Conservation (phyloP, 2,113 vertebrate species). For the Tachycineta bicolor region DNA sequence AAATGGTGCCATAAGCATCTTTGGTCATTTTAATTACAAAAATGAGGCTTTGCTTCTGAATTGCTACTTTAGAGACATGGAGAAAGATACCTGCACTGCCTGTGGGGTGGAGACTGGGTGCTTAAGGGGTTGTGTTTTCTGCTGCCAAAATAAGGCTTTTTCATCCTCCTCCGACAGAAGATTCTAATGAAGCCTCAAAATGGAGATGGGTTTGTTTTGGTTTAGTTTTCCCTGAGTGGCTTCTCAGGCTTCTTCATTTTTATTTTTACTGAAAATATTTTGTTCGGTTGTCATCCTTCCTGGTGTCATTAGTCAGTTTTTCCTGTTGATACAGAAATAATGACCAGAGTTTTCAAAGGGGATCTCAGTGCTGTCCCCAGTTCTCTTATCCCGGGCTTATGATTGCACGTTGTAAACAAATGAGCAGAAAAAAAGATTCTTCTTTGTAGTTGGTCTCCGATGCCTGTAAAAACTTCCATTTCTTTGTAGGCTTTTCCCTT, state of each 20-base stretch:
- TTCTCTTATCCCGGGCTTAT: neutral
- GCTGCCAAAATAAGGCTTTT: neutral
- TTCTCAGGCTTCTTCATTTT: neutral
- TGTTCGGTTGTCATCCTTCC: conserved; percentile 35
- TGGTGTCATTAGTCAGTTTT: conserved; percentile 44
- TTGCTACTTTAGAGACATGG: neutral
- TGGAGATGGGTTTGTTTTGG: neutral
- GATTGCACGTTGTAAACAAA: conserved; percentile 16
- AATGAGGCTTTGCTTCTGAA: neutral
- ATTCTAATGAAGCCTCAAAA: neutral
- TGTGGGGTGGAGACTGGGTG: neutral
- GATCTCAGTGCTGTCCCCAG: neutral
- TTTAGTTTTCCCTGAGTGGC: neutral
- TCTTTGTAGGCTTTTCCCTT: conserved; percentile 56
- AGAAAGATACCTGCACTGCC: neutral
- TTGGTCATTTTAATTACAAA: neutral
- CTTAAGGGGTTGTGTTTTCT: neutral
- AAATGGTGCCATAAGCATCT: neutral
- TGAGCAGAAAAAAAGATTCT: neutral
- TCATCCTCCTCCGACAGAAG: neutral
- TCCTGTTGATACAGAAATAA: conserved; percentile 53
- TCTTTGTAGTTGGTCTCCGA: conserved; percentile 23
- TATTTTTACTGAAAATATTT: conserved; percentile 57
- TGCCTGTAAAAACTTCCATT: conserved; percentile 42
- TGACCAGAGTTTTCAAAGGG: conserved; percentile 22